These are phyloP conservation scores for Coranthus polyacanthus DNA, from an alignment of 2,797 vertebrate species.

Conservation along the genomic window DNA sequence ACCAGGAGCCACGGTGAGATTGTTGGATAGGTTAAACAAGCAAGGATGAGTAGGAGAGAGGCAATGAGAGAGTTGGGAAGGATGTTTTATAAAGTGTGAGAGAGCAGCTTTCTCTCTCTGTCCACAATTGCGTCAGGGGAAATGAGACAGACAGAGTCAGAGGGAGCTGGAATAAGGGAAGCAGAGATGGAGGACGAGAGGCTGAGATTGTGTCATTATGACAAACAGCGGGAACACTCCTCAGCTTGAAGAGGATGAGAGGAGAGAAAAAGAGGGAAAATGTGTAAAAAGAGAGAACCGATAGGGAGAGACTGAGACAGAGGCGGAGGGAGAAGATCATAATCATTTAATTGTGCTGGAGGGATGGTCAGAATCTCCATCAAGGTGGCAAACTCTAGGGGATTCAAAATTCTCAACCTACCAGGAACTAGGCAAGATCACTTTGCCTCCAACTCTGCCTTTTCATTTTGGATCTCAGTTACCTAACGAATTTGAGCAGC, in stretches of 20 bases:
- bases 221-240: slow-evolving; percentile 76
- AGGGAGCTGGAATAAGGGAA: slow-evolving; percentile 55
- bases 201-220: slow-evolving; percentile 82
- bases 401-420: slow-evolving; percentile 61
- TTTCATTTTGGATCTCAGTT: slow-evolving; percentile 45
- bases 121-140: slow-evolving; percentile 59
- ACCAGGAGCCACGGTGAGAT: slow-evolving; percentile 54
- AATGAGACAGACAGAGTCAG: slow-evolving; percentile 70
- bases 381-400: slow-evolving; percentile 61
- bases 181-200: slow-evolving; percentile 67
- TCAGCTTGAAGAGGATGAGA: slow-evolving; percentile 70
- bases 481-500: slow-evolving; percentile 41
- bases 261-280: slow-evolving; percentile 49
- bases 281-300: slow-evolving; percentile 38
- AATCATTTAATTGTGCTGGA: slow-evolving; percentile 87
- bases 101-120: slow-evolving; percentile 54
- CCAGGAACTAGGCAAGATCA: slow-evolving; percentile 34
- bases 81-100: slow-evolving; percentile 53
- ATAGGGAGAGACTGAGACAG: slow-evolving; percentile 55
- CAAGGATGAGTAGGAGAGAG: slow-evolving; percentile 43
- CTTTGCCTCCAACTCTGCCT: slow-evolving; percentile 38
- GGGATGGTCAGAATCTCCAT: slow-evolving; percentile 77
- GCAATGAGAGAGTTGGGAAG: slow-evolving; percentile 63
- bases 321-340: slow-evolving; percentile 76
- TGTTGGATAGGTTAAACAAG: slow-evolving; percentile 52